Evolutionary conservation across 2,888 invertebrate genomes (phyloP).

Genomic region (Diachrysia chrysitis): DNA sequence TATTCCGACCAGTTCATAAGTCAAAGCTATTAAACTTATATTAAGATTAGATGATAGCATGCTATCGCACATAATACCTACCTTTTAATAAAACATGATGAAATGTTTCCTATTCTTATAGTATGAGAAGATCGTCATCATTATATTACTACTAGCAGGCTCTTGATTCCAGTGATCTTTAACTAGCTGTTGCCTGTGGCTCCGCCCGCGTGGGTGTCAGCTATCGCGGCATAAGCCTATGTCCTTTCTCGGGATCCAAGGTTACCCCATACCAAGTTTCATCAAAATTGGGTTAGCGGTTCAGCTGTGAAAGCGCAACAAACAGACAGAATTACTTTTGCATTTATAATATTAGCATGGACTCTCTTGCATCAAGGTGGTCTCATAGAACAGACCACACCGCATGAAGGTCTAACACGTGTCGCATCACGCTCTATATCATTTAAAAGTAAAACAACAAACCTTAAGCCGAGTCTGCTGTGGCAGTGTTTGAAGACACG

Average conservation of each 20-base stretch:
- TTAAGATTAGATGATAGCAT: constrained; percentile 1
- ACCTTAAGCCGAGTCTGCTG: no score
- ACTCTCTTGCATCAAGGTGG: not conserved
- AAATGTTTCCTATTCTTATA: not conserved
- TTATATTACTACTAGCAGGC: not conserved
- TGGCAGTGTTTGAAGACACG: no score
- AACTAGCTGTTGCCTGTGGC: no score
- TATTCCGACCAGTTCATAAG: not conserved
- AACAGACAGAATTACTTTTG: no score
- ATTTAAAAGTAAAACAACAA: constrained; percentile 29
- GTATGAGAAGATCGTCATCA: not conserved
- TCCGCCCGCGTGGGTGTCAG: no score
- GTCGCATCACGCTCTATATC: constrained; percentile 8
- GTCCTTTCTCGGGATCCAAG: no score
- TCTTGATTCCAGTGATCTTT: no score
- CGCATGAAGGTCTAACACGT: constrained; percentile 9
- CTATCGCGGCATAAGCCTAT: no score
- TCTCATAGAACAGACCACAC: not conserved
- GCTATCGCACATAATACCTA: not conserved
- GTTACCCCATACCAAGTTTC: no score
- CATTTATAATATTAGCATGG: no score
- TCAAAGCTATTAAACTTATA: not conserved
- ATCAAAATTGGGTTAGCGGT: no score
- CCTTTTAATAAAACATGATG: not conserved
- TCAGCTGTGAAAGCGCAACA: no score